Percentiles rank a stretch among this genome's conserved stretches.
phyloP scores from a whole-genome alignment of 1,140 invertebrate genomes.

The Vanessa tameamea region DNA sequence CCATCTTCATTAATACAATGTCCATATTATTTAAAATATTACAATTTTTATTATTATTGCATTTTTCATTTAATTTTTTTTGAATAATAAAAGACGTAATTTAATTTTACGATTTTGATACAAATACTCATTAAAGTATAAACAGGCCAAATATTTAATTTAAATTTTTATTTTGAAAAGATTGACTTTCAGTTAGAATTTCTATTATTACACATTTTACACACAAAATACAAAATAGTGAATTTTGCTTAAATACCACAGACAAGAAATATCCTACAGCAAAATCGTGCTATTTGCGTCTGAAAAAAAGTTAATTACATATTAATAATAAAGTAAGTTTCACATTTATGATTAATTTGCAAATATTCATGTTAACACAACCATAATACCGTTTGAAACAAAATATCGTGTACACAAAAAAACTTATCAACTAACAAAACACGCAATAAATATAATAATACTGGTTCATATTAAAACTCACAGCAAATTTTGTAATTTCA shows the following conservation, averaged over 20 bases:
- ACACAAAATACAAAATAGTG: too few species aligned
- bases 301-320: neutral
- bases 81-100: too few species aligned
- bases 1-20: neutral
- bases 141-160: too few species aligned
- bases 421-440: neutral
- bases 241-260: neutral
- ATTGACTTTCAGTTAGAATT: too few species aligned
- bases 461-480: conserved; percentile 17
- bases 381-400: neutral
- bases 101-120: too few species aligned
- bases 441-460: conserved; percentile 18
- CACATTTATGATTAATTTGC: neutral
- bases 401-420: neutral
- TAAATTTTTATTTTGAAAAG: too few species aligned
- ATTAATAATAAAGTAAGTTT: neutral
- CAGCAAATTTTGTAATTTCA: conserved; percentile 10
- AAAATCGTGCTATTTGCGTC: too few species aligned
- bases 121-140: too few species aligned
- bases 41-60: too few species aligned
- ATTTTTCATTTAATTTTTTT: too few species aligned
- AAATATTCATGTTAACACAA: conserved; percentile 1
- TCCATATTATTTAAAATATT: too few species aligned
- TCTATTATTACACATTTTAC: too few species aligned
- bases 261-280: neutral